Evolutionary conservation across 2,888 invertebrate genomes (phyloP).

Genomic region (Caenorhabditis panamensis): DNA sequence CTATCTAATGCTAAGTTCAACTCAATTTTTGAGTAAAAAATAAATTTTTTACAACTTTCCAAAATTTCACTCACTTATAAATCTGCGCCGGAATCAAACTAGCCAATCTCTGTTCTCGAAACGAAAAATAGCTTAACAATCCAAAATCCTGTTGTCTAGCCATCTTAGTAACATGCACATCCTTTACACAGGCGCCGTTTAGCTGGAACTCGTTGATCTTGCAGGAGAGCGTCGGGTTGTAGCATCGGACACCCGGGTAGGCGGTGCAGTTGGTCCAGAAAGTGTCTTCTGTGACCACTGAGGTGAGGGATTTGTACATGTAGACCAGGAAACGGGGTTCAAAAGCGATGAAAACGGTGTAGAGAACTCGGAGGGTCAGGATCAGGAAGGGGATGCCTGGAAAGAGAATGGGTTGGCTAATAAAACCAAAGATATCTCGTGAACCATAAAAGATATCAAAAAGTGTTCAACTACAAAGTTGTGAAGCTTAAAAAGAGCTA

Average conservation of each 20-base stretch:
- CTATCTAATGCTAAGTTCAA: too few relatives aligned
- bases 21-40: too few relatives aligned
- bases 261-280: conserved; percentile 19
- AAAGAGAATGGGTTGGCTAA: too few relatives aligned
- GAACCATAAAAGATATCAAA: too few relatives aligned
- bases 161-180: neutral
- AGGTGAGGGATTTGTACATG: conserved; percentile 21
- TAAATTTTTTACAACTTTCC: too few relatives aligned
- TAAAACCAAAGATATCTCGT: too few relatives aligned
- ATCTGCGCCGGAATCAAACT: conserved; percentile 51
- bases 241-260: conserved; percentile 42
- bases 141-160: conserved; percentile 22
- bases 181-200: conserved; percentile 19
- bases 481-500: too few relatives aligned
- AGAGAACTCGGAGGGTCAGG: conserved; percentile 31
- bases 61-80: conserved; percentile 40
- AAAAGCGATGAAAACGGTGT: conserved; percentile 39
- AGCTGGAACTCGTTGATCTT: conserved; percentile 26
- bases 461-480: too few relatives aligned
- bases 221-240: conserved; percentile 37
- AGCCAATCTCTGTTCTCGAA: conserved; percentile 24
- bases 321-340: conserved; percentile 46
- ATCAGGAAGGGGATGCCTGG: conserved; percentile 35
- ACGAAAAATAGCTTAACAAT: conserved; percentile 14
- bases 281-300: conserved; percentile 32